phyloP scores from a whole-genome alignment of 2,113 vertebrate genomes.

The Todiramphus chloris region DNA sequence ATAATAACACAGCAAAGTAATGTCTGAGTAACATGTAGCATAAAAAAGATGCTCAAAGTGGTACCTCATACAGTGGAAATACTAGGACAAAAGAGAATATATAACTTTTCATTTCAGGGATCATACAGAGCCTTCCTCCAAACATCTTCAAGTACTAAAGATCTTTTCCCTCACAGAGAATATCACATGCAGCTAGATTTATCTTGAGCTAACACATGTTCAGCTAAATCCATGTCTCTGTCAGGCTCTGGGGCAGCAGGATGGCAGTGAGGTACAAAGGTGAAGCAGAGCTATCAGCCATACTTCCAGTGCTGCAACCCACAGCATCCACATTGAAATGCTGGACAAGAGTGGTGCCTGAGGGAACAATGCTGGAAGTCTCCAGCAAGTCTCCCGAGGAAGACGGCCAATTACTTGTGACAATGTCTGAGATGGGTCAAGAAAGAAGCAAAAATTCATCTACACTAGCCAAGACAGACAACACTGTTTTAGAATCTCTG shows the following conservation, averaged over 20 bases:
- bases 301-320: background rate
- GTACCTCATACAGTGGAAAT: background rate
- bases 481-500: background rate
- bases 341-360: background rate
- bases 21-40: background rate
- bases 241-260: background rate
- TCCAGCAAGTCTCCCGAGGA: background rate
- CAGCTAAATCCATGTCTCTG: background rate
- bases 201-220: background rate
- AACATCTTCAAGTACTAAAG: background rate
- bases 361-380: background rate
- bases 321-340: background rate
- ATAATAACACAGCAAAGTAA: background rate
- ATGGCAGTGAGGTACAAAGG: background rate
- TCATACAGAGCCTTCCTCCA: background rate
- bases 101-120: background rate
- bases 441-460: background rate
- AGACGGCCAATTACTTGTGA: background rate
- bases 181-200: background rate
- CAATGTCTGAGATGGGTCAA: background rate
- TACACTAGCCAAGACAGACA: background rate
- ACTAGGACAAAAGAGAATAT: background rate
- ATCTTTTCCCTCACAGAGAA: background rate
- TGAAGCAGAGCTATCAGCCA: background rate
- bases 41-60: background rate